Percentiles rank a stretch among this genome's conserved stretches.
These are phyloP conservation scores for Pelodytes ibericus DNA, from an alignment of 2,797 vertebrate species.

Conservation along the genomic window DNA sequence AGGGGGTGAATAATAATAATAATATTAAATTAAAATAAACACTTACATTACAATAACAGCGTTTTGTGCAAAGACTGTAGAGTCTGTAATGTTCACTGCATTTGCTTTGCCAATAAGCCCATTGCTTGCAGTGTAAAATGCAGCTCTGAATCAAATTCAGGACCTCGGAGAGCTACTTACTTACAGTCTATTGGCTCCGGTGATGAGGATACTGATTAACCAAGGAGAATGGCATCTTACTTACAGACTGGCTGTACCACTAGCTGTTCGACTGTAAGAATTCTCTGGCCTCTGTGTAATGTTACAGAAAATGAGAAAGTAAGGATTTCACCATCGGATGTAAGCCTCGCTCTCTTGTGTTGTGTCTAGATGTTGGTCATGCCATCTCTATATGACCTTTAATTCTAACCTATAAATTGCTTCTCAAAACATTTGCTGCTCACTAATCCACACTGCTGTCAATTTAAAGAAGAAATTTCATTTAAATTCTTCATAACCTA, in stretches of 20 bases:
- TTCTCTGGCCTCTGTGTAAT: not conserved
- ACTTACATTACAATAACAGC: too few relatives aligned
- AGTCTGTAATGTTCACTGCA: too few relatives aligned
- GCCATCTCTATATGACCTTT: not conserved
- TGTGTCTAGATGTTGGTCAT: not conserved
- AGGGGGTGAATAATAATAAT: too few relatives aligned
- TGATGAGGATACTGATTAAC: not conserved
- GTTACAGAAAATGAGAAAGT: not conserved
- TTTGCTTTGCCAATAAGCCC: not conserved
- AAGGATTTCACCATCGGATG: not conserved
- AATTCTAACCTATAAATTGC: not conserved
- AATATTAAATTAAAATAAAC: too few relatives aligned
- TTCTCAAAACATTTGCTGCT: not conserved
- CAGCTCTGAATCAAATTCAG: conserved; percentile 3
- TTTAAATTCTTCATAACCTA: not conserved
- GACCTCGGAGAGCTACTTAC: conserved; percentile 19
- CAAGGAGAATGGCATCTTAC: not conserved
- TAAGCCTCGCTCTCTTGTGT: not conserved
- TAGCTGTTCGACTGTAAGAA: not conserved
- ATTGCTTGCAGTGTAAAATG: not conserved
- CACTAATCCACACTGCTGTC: not conserved
- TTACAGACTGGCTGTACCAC: not conserved
- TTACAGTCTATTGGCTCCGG: not conserved
- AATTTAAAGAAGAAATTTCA: not conserved
- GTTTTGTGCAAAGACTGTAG: too few relatives aligned